Evolutionary conservation across 2,797 vertebrate genomes (phyloP).

Genomic region (Rallus crepitans): DNA sequence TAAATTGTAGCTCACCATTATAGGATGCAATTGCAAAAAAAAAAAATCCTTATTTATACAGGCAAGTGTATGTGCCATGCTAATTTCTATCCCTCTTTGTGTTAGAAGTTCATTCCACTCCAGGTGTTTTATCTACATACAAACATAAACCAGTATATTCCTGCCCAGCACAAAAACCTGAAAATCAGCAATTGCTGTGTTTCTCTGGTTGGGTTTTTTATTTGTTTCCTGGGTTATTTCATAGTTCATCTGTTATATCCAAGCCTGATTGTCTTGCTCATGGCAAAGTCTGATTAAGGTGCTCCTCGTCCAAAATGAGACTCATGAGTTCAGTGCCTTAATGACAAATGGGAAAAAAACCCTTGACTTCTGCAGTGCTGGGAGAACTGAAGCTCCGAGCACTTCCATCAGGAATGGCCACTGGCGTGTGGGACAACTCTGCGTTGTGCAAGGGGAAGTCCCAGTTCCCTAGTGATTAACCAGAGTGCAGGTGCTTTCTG

Average conservation of each 20-base stretch:
- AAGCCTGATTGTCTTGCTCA: neutral
- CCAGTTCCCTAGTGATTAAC: neutral
- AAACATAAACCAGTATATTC: neutral
- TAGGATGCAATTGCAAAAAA: neutral
- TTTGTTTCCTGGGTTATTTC: neutral
- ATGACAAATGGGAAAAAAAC: too few species aligned
- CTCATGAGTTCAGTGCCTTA: neutral
- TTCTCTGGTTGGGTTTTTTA: neutral
- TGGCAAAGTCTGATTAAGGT: neutral
- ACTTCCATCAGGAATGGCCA: neutral
- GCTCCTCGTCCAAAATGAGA: neutral
- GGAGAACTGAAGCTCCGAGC: too few species aligned
- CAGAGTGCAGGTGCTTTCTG: neutral
- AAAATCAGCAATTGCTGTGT: neutral
- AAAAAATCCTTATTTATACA: neutral
- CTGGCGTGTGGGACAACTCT: rapidly evolving
- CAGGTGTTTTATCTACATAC: neutral
- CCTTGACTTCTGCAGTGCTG: too few species aligned
- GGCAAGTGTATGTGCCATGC: neutral
- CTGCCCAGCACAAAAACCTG: too few species aligned
- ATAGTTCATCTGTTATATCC: neutral
- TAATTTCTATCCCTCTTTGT: neutral
- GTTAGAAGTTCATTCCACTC: neutral
- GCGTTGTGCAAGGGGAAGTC: neutral
- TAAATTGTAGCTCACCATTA: neutral